phyloP scores from a whole-genome alignment of 2,888 invertebrate species.

The Eutolmus rufibarbis region DNA sequence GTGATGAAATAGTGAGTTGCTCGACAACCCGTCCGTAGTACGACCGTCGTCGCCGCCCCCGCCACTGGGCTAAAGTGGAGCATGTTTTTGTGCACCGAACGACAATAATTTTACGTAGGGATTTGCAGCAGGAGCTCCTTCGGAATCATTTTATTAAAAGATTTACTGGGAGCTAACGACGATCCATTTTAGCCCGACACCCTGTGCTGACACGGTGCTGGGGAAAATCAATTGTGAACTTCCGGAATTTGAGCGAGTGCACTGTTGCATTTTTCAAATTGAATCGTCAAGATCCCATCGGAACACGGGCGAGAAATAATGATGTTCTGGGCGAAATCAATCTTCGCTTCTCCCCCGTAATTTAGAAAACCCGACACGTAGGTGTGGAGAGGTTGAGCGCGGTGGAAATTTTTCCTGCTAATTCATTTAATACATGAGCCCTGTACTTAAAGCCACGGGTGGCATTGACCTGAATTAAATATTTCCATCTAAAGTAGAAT shows the following conservation, averaged over 20 bases:
- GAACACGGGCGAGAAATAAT: neutral
- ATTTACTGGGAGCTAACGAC: neutral
- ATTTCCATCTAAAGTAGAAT: neutral
- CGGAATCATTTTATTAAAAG: neutral
- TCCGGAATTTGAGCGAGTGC: neutral
- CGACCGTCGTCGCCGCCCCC: too few relatives aligned
- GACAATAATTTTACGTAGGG: slow-evolving; percentile 14
- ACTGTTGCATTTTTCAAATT: neutral
- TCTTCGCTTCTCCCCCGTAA: neutral
- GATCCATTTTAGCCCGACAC: neutral
- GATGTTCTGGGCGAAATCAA: neutral
- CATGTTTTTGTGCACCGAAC: slow-evolving; percentile 1
- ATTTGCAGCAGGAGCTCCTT: neutral
- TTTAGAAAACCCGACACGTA: neutral
- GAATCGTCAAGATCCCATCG: neutral
- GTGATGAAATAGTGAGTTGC: slow-evolving; percentile 27
- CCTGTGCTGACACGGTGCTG: neutral
- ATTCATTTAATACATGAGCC: neutral
- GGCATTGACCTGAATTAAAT: neutral
- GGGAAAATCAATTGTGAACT: neutral
- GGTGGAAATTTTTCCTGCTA: neutral
- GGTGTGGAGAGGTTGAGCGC: neutral
- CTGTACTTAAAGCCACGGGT: neutral
- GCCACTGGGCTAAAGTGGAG: neutral
- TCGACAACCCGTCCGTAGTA: neutral